Evolutionary conservation across 2,113 vertebrate species (phyloP).

Genomic region (Ascaphus truei): DNA sequence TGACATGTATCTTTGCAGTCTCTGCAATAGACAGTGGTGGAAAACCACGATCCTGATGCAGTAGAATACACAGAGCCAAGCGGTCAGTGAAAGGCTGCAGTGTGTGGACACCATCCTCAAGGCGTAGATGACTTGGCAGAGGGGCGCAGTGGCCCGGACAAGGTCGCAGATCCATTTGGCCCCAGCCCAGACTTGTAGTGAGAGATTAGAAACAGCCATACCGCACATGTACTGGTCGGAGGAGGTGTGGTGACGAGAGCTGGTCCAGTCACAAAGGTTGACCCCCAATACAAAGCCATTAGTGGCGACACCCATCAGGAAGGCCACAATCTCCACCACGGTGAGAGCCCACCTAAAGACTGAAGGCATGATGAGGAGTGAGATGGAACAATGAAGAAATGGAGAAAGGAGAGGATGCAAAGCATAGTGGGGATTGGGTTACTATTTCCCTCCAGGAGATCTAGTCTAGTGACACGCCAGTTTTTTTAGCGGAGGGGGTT

Average conservation of each 20-base stretch:
- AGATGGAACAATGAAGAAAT: background rate
- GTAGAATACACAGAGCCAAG: conserved; percentile 1
- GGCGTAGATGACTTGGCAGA: background rate
- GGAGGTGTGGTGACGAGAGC: background rate
- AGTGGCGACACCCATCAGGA: background rate
- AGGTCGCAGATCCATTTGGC: background rate
- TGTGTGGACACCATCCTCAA: background rate
- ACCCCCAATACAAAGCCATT: conserved; percentile 1
- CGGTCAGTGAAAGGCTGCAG: background rate
- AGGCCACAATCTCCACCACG: background rate
- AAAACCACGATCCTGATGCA: background rate
- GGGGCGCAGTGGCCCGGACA: background rate
- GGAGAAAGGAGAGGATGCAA: background rate
- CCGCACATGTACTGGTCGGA: background rate
- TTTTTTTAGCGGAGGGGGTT: no score
- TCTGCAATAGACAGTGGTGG: background rate
- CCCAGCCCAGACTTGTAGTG: background rate
- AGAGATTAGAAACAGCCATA: background rate
- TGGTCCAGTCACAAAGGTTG: background rate
- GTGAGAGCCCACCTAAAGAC: background rate
- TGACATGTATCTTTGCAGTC: background rate
- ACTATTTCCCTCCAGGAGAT: background rate
- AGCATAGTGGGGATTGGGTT: background rate
- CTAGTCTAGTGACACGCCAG: no score
- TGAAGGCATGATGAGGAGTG: background rate